A percentile compares a stretch with the other conserved stretches of the same genome.
Evolutionary conservation across 2,797 vertebrate genomes (phyloP).

Genomic region (Danio albolineatus): DNA sequence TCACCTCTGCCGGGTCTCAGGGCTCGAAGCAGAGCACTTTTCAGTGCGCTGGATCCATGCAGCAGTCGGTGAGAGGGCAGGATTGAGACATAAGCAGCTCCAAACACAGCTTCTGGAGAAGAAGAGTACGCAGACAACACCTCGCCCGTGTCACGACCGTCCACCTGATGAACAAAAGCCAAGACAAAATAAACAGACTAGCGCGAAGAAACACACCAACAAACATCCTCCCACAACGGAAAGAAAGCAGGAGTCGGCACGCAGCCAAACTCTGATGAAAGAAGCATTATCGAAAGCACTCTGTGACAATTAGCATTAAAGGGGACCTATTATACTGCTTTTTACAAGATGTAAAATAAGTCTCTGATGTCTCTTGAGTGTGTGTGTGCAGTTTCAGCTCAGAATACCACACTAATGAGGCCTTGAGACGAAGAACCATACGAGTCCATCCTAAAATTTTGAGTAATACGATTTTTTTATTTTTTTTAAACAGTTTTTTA

Average conservation of each 20-base stretch:
- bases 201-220: constrained; percentile 42
- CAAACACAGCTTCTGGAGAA: constrained; percentile 89
- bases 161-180: constrained; percentile 75
- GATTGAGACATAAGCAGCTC: constrained; percentile 87
- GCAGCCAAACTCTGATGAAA: constrained; percentile 25
- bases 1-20: constrained; percentile 84
- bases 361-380: too few species aligned
- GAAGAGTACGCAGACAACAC: constrained; percentile 86
- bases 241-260: constrained; percentile 1
- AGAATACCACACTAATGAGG: too few species aligned
- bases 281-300: neutral
- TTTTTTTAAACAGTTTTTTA: too few species aligned
- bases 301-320: neutral
- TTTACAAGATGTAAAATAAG: too few species aligned
- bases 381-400: too few species aligned
- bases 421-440: too few species aligned
- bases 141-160: constrained; percentile 85
- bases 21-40: constrained; percentile 74
- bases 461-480: too few species aligned
- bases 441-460: too few species aligned
- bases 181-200: constrained; percentile 4
- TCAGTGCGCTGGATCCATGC: constrained; percentile 82
- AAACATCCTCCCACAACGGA: constrained; percentile 30
- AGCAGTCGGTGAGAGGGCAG: constrained; percentile 88
- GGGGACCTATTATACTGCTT: too few species aligned